A percentile compares a stretch with the other conserved stretches of the same genome.
phyloP scores from a whole-genome alignment of 1,140 invertebrate genomes.

The Eueides isabella region DNA sequence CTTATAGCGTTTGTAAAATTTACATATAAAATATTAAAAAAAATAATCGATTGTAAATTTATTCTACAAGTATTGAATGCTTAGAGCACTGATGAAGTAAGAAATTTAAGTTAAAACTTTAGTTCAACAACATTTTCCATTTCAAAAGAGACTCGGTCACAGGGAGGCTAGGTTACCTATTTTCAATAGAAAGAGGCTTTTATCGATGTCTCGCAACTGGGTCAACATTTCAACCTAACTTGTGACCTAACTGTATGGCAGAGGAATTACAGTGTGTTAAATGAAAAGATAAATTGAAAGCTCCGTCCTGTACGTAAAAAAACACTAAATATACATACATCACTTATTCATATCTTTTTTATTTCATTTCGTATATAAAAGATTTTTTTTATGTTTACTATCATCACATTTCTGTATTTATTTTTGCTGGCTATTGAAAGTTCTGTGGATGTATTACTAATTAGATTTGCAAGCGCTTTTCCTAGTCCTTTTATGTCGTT shows the following conservation, averaged over 20 bases:
- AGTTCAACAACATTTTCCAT: constrained; percentile 10
- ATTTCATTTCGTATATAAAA: background rate
- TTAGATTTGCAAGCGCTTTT: background rate
- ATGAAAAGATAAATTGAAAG: constrained; percentile 36
- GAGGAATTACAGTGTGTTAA: constrained; percentile 35
- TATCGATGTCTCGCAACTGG: constrained; percentile 57
- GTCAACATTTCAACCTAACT: constrained; percentile 53
- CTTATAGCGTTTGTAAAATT: too few relatives aligned
- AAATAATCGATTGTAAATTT: background rate
- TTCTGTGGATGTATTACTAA: background rate
- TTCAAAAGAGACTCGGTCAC: constrained; percentile 9
- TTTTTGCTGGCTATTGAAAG: constrained; percentile 6
- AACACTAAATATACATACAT: background rate
- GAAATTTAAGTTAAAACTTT: constrained; percentile 3
- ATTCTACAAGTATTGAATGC: background rate
- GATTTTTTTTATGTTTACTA: background rate
- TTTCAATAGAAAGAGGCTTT: constrained; percentile 60
- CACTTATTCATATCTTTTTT: background rate
- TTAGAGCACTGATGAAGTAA: background rate
- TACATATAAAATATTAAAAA: background rate
- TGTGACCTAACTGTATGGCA: constrained; percentile 43
- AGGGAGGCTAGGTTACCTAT: constrained; percentile 29
- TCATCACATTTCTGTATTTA: background rate
- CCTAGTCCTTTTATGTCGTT: background rate
- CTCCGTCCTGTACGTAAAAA: constrained; percentile 15